Evolutionary conservation across 1,140 invertebrate genomes (phyloP), one percentile per base, ranked within the genome.

Genomic region (Coenobita brevimanus): DNA sequence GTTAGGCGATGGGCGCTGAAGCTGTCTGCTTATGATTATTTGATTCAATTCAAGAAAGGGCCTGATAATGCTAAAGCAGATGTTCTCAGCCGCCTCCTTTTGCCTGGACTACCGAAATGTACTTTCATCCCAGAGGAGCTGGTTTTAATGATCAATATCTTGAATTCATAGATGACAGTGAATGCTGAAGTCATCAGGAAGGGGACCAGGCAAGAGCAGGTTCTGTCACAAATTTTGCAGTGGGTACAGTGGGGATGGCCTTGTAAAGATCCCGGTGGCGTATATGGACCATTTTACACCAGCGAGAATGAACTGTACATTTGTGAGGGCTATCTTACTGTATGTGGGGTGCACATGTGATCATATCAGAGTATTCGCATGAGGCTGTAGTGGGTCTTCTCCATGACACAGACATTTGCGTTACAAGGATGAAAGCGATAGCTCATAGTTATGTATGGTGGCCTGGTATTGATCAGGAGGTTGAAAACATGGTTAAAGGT

Each of bases 401-500:
- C 27, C 69, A 73, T 73, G 69, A 73, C 69, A 73, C 69, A 33
- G 41, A 76, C 8, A 69, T 92, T 13, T 92, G 69, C 17, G 17
- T 13, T 17, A 73, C 69, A 3, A 36, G 69, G 38, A 73, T 73
- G 13, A 73, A 73, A 17, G 69, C 69, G 21, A 73, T 30, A 33
- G 15, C 92, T n/a, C 33, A 91, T 33, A 89, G 75, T 27, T 90
- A 91, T 76, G 82, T 92, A 33, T 93, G 91, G 90, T 93, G 92
- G 91, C 92, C 91, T 27, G 82, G 88, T 17, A 90, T 93, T 0
- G 92, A 93, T 85, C 46, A 84, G 10, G 91, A 92, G 1, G 92
- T 93, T 69, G 92, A 93, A 84, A 60, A 90, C 27, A 89, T 91
- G 36, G 91, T 93, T 4, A 93, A 92, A 90, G 38, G 57, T 2